These are phyloP conservation scores for Gadopsis marmoratus DNA, from an alignment of 2,797 vertebrate genomes.

Conservation along the genomic window DNA sequence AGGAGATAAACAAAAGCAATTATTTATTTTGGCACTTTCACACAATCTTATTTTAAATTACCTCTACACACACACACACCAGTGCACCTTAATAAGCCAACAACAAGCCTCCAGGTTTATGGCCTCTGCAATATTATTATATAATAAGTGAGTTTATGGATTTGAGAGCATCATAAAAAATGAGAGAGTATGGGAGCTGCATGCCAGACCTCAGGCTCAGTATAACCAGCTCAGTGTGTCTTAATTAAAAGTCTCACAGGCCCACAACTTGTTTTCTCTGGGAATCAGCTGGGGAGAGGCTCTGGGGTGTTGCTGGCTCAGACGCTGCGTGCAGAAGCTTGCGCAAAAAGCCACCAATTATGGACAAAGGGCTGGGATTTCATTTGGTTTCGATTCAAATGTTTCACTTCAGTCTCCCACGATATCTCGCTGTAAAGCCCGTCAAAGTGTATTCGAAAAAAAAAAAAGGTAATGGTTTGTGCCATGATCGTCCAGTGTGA, in stretches of 20 bases:
- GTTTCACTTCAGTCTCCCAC: constrained; percentile 53
- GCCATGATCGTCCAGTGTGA: background rate
- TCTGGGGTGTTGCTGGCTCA: constrained; percentile 70
- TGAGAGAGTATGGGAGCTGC: constrained; percentile 41
- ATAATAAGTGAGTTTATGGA: constrained; percentile 73
- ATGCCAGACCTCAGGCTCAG: constrained; percentile 71
- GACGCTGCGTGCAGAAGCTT: constrained; percentile 70
- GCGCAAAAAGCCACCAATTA: constrained; percentile 64
- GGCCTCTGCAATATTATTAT: constrained; percentile 54
- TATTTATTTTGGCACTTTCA: constrained; percentile 54
- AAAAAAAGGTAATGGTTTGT: background rate
- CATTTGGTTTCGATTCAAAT: constrained; percentile 56
- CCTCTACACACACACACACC: constrained; percentile 29
- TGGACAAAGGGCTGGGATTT: constrained; percentile 57
- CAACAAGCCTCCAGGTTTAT: constrained; percentile 39
- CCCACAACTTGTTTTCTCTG: constrained; percentile 65
- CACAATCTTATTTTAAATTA: constrained; percentile 27
- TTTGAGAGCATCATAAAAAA: constrained; percentile 72
- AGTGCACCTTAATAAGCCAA: constrained; percentile 27
- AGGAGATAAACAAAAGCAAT: constrained; percentile 52
- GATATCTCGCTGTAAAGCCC: constrained; percentile 26
- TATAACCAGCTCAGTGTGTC: constrained; percentile 66
- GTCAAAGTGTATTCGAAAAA: background rate
- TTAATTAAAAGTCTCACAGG: constrained; percentile 75
- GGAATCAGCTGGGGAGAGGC: constrained; percentile 75